A percentile compares a stretch with the other conserved stretches of the same genome.
Evolutionary conservation across 2,113 vertebrate genomes (phyloP).

Genomic region (western clawed frog (Xenopus tropicalis)): DNA sequence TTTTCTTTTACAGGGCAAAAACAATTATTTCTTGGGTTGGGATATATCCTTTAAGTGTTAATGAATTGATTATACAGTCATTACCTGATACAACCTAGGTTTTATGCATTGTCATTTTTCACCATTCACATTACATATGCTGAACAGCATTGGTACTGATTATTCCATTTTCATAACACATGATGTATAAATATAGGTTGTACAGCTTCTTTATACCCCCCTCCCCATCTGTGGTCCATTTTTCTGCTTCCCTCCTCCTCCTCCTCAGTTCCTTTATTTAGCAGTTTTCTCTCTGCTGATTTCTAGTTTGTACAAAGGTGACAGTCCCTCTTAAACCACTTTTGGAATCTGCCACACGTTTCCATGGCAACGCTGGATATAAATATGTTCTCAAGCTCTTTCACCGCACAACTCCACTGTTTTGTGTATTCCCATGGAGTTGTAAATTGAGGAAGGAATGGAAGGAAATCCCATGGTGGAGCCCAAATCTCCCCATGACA

Average conservation of each 20-base stretch:
- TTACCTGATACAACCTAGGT: too few relatives aligned
- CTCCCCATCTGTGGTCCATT: neutral
- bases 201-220: too few relatives aligned
- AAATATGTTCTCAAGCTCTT: conserved; percentile 32
- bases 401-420: conserved; percentile 28
- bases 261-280: conserved; percentile 13
- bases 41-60: too few relatives aligned
- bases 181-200: too few relatives aligned
- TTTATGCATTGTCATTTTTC: too few relatives aligned
- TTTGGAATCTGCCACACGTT: conserved; percentile 41
- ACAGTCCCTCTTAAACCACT: conserved; percentile 40
- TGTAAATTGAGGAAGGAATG: conserved; percentile 8
- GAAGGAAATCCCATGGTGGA: conserved; percentile 11
- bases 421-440: conserved; percentile 19
- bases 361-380: conserved; percentile 37
- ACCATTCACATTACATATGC: too few relatives aligned
- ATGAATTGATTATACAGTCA: too few relatives aligned
- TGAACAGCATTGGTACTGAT: too few relatives aligned
- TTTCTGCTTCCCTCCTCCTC: neutral
- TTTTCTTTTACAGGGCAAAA: too few relatives aligned
- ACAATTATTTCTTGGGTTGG: too few relatives aligned
- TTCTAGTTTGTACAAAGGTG: conserved; percentile 35
- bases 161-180: too few relatives aligned
- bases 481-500: neutral
- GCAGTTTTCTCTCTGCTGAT: conserved; percentile 32